Evolutionary conservation across 2,797 vertebrate genomes (phyloP), one percentile per base, ranked within the genome.

Genomic region (Chloroceryle amazona): DNA sequence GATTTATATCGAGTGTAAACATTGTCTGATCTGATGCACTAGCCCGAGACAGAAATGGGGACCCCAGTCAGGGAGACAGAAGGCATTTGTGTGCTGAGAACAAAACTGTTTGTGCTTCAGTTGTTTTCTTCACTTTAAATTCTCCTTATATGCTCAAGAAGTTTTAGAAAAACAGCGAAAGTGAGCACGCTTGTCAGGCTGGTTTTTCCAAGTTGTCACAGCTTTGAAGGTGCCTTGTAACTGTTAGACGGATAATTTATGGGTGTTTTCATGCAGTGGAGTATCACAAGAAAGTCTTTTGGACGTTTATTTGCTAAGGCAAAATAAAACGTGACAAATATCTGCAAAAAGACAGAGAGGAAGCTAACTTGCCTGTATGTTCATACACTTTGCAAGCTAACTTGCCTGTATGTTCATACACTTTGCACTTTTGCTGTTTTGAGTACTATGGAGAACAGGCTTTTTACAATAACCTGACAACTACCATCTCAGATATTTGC

Each of bases 121-220:
- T 58, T 84, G 67, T 37, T 76, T 89, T 81, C 79, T 82, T 80
- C 86, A 12, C 81, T 96, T 93, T 76, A 78, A 91, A 80, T 89
- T 96, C 91, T 91, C 88, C 88, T 80, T 96, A 80, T 92, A 81
- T 49, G 74, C 75, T 92, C 85, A 78, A 75, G 87, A 94, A 96
- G 86, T 95, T 97, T 89, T 49, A 89, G 58, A 86, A 74, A 95
- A 95, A 68, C 83, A 91, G 75, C 13, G 9, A 79, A 89, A 97
- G 95, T 84, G 71, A 96, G 94, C 46, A 4, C 96, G 96, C 98
- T 97, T 97, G 97, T 95, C 96, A 88, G 94, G 98, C 97, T 98
- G 97, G 97, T 98, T 98, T 97, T 98, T 98, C 97, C 97, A 93
- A 98, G 97, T 97, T 96, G 95, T 96, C 96, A 95, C 95, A 97